phyloP scores from a whole-genome alignment of 2,888 invertebrate genomes.

The Cheilosia vernalis region DNA sequence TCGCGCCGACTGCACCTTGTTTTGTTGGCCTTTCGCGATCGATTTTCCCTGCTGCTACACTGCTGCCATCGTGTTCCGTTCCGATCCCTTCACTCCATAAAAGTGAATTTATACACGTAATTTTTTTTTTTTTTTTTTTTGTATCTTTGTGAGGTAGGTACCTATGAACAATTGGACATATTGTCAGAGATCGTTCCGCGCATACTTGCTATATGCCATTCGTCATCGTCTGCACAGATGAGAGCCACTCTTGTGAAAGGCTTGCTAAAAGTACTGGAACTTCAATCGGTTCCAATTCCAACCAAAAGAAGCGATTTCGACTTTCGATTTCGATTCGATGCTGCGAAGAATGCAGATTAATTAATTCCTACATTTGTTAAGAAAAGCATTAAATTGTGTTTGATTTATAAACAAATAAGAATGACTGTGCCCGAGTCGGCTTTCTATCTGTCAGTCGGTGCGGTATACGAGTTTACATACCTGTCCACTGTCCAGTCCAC shows the following conservation, averaged over 20 bases:
- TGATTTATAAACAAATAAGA: constrained; percentile 27
- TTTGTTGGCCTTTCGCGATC: constrained; percentile 67
- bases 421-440: constrained; percentile 2
- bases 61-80: constrained; percentile 3
- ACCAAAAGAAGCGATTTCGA: constrained; percentile 25
- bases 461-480: too few species aligned
- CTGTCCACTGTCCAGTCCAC: constrained; percentile 13
- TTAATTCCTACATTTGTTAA: constrained; percentile 14
- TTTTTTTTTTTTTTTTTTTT: not conserved
- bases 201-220: constrained; percentile 33
- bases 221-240: constrained; percentile 21
- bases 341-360: constrained; percentile 41
- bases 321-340: constrained; percentile 49
- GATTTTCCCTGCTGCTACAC: not conserved
- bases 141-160: not conserved
- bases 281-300: not conserved
- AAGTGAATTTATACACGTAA: constrained; percentile 27
- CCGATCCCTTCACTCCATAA: constrained; percentile 47
- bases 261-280: constrained; percentile 30
- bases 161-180: constrained; percentile 26
- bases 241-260: constrained; percentile 32
- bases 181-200: constrained; percentile 25
- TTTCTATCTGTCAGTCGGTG: constrained; percentile 18
- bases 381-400: constrained; percentile 19
- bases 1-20: constrained; percentile 65